Evolutionary conservation across 2,797 vertebrate species (phyloP), one percentile per base, ranked within the genome.

Genomic region (Eidolon dupreanum): DNA sequence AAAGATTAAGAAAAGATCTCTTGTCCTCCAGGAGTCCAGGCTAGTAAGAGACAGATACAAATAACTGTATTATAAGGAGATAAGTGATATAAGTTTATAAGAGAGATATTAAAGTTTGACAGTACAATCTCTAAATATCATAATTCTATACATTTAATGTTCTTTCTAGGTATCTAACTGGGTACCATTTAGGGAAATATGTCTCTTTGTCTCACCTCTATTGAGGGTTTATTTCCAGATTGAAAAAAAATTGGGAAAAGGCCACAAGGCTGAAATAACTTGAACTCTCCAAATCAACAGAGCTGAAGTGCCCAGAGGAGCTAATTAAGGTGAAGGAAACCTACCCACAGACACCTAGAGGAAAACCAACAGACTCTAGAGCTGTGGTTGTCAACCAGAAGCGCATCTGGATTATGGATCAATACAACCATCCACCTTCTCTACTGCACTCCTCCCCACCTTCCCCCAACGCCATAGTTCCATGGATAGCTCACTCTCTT

Each of bases 61-160:
- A 78, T 20, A 92, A 63, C 6, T 74, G 16, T 33, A 89, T 41
- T 38, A 82, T 53, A 73, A 49, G 26, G 51, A 68, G 17, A 70
- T 13, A 87, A 36, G 17, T 63, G 46, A 65, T 22, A 90, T 26
- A 31, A 84, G 36, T 74, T 89, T 70, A 8, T 41, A 26, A 68
- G 57, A 70, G 38, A 90, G 10, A 81, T 36, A 75, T 36, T 90
- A n/a, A 93, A 79, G 51, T 86, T 31, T 75, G 57, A 61, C 41
- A 78, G 9, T 83, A 55, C 13, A 43, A 61, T 83, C 74, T 87
- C 73, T 94, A 96, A 94, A 94, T 66, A 82, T 28, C 88, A 65
- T 65, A 82, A 92, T n/a, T 77, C n/a, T 63, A 75, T 71, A 71
- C 49, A 93, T 71, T 92, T 65, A 82, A 66, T 85, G 57, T 65